Base-by-base conservation (phyloP, 2,888 invertebrate genomes). In the Cryptocheilus praepositus region DNA sequence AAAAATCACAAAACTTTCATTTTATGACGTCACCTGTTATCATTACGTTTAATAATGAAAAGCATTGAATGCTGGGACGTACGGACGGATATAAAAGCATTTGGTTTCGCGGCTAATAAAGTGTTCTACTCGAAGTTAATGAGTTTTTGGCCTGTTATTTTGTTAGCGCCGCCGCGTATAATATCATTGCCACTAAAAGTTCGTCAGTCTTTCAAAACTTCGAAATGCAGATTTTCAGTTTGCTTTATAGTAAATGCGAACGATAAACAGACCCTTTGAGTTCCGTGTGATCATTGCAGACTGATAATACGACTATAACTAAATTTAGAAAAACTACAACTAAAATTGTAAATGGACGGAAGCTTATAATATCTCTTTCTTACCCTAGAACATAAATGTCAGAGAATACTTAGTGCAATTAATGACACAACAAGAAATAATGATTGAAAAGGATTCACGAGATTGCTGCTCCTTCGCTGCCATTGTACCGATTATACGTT, bases 1-100 rank as follows among this genome's bases (percentile, higher is more conserved):
- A 73, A 77, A 71, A 80, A 67, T 69, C 78, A 80, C 66, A 80
- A 75, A 75, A 75, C 59, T 64, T 28, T 55, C 36, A 13, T 19
- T 56, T 43, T 57, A 25, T 44, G n/a, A 44, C n/a, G 44, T 57
- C 43, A 43, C 19, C 15, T 11, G 11, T 19, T 44, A 45, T 43
- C 7, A 21, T 43, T 15, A 43, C 43, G 44, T 15, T 43, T 43
- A 43, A 52, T 28, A 60, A 7, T 28, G 22, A 19, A 11, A 28
- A 63, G 53, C 25, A 52, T 64, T 68, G 49, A 51, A 62, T 44
- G 44, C 56, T 22, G 65, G 55, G 64, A 62, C 46, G 21, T 53
- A 63, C 53, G 72, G 77, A 77, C 80, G 69, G 70, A 77, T 49
- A 53, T 21, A 54, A 57, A 49, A 53, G 59, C 56, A 15, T 21